Base-by-base conservation (phyloP, 1,140 invertebrate genomes). In the Drosophila sucinea region DNA sequence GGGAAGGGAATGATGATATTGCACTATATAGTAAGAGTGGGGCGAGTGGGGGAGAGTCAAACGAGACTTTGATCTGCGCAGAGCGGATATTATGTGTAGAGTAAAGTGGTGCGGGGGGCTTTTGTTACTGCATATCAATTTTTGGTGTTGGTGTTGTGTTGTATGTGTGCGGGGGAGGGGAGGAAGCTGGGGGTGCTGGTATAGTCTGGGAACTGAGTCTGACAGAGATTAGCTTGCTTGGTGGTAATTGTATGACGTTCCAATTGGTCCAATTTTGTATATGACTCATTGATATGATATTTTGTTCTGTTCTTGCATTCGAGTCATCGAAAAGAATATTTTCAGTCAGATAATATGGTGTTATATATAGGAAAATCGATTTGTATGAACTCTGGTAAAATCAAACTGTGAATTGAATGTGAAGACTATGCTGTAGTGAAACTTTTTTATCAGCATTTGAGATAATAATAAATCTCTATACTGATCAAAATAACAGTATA, bases 1-100 rank as follows among this genome's bases (percentile, higher is more conserved):
- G 33, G 51, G 60, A n/a, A n/a, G 41, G 63, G 57, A 25, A 47
- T 47, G 17, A 25, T 47, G 44, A 41, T 41, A 25, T 47, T 47
- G 44, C 10, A 47, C 44, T 47, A 47, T 47, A 51, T 51, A 8
- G 23, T 27, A 51, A 27, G 6, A 8, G 23, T 10, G 10, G 35
- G 35, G 35, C 2, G 10, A n/a, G 35, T 8, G 35, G 10, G 23
- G 44, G n/a, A 51, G 44, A 51, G 25, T 7, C 23, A 51, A 25
- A 51, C 44, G 44, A 25, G 44, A 51, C 44, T 51, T 51, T 51
- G 44, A 51, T 51, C 44, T 51, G 23, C 25, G 23, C 44, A 51
- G 23, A 51, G 44, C 44, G 44, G 44, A 51, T 51, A 51, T 51
- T 8, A 27, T 25, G 25, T 25, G 25, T 27, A 41, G n/a, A 41